Conservation (phyloP, 2,113 vertebrate genomes). For the Zeus faber region DNA sequence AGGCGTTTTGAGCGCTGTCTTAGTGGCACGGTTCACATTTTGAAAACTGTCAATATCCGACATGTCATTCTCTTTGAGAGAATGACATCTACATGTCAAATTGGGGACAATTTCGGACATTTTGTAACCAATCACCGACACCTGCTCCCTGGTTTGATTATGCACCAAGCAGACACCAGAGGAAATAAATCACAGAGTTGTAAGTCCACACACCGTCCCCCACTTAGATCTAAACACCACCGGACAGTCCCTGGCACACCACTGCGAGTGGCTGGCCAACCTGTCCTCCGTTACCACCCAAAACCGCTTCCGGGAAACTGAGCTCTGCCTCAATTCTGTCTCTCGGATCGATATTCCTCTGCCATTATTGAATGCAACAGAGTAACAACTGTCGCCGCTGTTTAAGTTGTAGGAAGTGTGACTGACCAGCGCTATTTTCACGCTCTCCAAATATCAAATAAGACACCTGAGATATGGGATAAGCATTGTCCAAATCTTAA, state of each 20-base stretch:
- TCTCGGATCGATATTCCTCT: slow-evolving; percentile 16
- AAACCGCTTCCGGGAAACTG: neutral
- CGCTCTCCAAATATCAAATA: too few species aligned
- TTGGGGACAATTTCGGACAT: neutral
- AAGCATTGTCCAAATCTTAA: too few species aligned
- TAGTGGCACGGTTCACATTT: too few species aligned
- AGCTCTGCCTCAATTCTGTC: slow-evolving; percentile 13
- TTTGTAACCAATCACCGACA: too few species aligned
- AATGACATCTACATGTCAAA: too few species aligned
- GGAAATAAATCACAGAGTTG: slow-evolving; percentile 13
- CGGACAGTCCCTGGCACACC: slow-evolving; percentile 8
- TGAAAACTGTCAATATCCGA: too few species aligned
- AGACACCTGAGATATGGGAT: too few species aligned
- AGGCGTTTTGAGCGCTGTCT: too few species aligned
- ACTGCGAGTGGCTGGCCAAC: neutral
- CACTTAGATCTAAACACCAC: slow-evolving; percentile 22
- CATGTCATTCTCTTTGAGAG: too few species aligned
- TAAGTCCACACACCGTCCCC: slow-evolving; percentile 16
- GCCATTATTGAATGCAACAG: neutral
- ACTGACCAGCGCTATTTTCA: too few species aligned
- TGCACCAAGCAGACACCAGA: neutral
- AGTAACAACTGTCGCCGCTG: neutral
- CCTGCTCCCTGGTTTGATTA: neutral
- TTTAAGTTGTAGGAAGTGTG: neutral
- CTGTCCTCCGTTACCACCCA: neutral